Evolutionary conservation across 2,113 vertebrate species (phyloP).

Genomic region (Oriolus oriolus): DNA sequence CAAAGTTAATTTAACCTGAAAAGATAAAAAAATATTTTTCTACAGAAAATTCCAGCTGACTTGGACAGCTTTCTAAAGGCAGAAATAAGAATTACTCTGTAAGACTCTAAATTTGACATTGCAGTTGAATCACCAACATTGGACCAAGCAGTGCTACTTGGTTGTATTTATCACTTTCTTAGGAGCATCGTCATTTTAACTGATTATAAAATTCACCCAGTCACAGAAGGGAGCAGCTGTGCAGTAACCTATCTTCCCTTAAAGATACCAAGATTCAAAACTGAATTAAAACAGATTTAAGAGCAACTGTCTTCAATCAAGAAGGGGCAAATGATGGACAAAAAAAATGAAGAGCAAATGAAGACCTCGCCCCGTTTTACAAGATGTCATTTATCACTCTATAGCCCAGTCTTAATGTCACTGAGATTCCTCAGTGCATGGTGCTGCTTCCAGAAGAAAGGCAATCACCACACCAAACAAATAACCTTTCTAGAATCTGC

Average conservation of each 20-base stretch:
- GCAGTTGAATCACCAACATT: neutral
- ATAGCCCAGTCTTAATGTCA: neutral
- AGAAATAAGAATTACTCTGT: neutral
- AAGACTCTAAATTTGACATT: neutral
- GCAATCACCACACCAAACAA: neutral
- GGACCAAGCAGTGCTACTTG: rapidly evolving
- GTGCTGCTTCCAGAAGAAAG: neutral
- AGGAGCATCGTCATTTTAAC: neutral
- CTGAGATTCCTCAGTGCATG: neutral
- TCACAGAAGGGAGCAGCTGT: neutral
- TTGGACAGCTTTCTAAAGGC: neutral
- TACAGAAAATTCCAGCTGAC: neutral
- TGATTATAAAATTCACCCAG: neutral
- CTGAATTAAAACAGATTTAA: neutral
- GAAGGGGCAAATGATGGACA: neutral
- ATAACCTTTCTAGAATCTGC: neutral
- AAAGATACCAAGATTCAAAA: neutral
- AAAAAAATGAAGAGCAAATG: neutral
- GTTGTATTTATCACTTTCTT: neutral
- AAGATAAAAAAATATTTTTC: neutral
- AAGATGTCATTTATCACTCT: neutral
- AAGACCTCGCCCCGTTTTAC: neutral
- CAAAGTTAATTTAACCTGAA: neutral
- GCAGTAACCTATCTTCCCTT: neutral
- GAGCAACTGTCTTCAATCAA: neutral